Evolutionary conservation across 2,797 vertebrate genomes (phyloP).

Genomic region (Acipenser ruthenus): DNA sequence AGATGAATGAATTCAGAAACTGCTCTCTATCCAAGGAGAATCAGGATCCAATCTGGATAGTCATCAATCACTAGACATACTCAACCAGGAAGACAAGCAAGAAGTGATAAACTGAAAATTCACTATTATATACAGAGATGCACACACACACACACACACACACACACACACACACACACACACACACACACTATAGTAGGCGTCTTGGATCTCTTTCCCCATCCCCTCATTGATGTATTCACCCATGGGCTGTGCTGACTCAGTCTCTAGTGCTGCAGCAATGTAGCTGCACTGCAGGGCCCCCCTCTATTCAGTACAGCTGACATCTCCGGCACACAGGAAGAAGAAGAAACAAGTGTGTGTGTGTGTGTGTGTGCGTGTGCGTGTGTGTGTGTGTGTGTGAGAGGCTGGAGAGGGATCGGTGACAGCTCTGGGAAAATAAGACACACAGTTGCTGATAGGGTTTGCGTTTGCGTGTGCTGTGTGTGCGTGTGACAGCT

Average conservation of each 20-base stretch:
- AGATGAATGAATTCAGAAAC: too few species aligned
- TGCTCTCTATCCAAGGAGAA: too few species aligned
- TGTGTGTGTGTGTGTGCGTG: conserved; percentile 30
- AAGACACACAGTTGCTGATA: too few species aligned
- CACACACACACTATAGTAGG: not conserved
- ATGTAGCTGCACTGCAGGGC: conserved; percentile 69
- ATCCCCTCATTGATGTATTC: not conserved
- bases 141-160: not conserved
- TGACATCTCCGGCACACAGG: conserved; percentile 10
- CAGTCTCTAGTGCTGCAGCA: conserved; percentile 61
- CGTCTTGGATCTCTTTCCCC: not conserved
- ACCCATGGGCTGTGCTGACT: conserved; percentile 53
- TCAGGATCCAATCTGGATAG: too few species aligned
- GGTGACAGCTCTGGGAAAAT: too few species aligned
- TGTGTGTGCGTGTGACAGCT: conserved; percentile 33
- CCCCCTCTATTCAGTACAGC: conserved; percentile 25
- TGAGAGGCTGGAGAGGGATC: not conserved
- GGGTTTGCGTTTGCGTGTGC: not conserved
- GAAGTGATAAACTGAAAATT: too few species aligned
- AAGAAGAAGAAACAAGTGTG: conserved; percentile 25
- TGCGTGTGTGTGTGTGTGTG: conserved; percentile 35
- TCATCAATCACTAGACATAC: too few species aligned
- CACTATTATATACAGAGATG: too few species aligned
- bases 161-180: conserved; percentile 1
- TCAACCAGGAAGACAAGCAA: too few species aligned